Evolutionary conservation across 2,888 invertebrate genomes (phyloP).

Genomic region (Chymomyza amoena): DNA sequence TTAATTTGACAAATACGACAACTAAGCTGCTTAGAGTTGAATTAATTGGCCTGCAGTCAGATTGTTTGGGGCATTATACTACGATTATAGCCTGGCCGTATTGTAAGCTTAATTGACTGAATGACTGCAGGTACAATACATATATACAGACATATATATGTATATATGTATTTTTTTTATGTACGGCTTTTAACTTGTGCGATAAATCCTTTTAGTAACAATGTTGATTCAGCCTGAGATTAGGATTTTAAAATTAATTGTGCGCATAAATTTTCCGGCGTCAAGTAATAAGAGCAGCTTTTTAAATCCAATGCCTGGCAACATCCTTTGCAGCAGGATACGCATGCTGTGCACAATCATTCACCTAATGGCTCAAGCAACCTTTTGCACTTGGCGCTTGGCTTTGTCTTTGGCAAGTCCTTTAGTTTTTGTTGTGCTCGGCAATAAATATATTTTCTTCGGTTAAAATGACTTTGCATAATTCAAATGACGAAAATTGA

Average conservation of each 20-base stretch:
- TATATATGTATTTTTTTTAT: conserved; percentile 17
- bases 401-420: conserved; percentile 20
- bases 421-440: conserved; percentile 3
- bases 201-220: conserved; percentile 16
- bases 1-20: conserved; percentile 57
- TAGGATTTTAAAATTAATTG: conserved; percentile 71
- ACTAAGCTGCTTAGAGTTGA: conserved; percentile 47
- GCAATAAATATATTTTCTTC: conserved; percentile 60
- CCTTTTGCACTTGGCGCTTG: conserved; percentile 48
- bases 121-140: conserved; percentile 16
- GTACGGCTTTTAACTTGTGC: conserved; percentile 6
- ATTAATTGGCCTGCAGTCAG: conserved; percentile 48
- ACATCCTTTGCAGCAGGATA: conserved; percentile 30
- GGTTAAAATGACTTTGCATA: conserved; percentile 63
- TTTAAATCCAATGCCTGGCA: conserved; percentile 16
- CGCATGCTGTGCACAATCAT: conserved; percentile 13
- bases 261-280: conserved; percentile 58
- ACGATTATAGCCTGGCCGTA: neutral
- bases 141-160: too few species aligned
- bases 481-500: conserved; percentile 52
- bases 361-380: conserved; percentile 52
- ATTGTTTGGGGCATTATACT: neutral
- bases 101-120: conserved; percentile 34
- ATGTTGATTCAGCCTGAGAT: conserved; percentile 57
- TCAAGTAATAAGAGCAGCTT: neutral